A percentile compares a stretch with the other conserved stretches of the same genome.
phyloP scores from a whole-genome alignment of 2,113 vertebrate genomes.

The Pelusios castaneus region DNA sequence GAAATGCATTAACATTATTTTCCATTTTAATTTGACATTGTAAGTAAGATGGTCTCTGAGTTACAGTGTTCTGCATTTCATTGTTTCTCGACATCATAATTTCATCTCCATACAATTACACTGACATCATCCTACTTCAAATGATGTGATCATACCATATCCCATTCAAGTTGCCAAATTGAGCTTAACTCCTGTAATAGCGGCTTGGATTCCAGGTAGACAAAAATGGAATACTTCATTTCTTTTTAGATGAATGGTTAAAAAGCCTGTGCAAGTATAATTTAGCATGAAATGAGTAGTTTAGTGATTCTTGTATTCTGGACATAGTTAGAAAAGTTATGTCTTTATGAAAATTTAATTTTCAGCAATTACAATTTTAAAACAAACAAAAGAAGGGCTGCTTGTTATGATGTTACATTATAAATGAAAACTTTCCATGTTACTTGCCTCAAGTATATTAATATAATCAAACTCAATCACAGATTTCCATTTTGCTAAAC shows the following conservation, averaged over 20 bases:
- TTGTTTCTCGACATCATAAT: constrained; percentile 59
- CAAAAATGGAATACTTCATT: no score
- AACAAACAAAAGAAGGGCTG: not conserved
- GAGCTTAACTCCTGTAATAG: constrained; percentile 40
- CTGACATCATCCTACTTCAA: constrained; percentile 65
- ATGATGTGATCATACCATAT: constrained; percentile 65
- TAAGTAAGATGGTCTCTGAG: constrained; percentile 57
- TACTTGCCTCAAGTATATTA: not conserved
- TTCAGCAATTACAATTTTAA: not conserved
- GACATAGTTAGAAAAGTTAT: constrained; percentile 9
- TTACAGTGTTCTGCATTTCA: constrained; percentile 65
- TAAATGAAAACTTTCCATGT: constrained; percentile 41
- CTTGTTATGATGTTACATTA: not conserved
- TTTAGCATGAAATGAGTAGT: not conserved
- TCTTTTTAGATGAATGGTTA: not conserved
- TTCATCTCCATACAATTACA: constrained; percentile 31
- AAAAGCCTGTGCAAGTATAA: constrained; percentile 27
- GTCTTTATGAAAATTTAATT: constrained; percentile 16
- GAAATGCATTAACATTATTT: constrained; percentile 5
- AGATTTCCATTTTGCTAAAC: constrained; percentile 4
- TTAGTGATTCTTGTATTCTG: not conserved
- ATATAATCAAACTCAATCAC: not conserved
- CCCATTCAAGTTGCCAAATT: constrained; percentile 60
- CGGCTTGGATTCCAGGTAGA: no score
- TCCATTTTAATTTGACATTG: constrained; percentile 27